phyloP scores from a whole-genome alignment of 2,888 invertebrate genomes.

The Cheilosia pagana region DNA sequence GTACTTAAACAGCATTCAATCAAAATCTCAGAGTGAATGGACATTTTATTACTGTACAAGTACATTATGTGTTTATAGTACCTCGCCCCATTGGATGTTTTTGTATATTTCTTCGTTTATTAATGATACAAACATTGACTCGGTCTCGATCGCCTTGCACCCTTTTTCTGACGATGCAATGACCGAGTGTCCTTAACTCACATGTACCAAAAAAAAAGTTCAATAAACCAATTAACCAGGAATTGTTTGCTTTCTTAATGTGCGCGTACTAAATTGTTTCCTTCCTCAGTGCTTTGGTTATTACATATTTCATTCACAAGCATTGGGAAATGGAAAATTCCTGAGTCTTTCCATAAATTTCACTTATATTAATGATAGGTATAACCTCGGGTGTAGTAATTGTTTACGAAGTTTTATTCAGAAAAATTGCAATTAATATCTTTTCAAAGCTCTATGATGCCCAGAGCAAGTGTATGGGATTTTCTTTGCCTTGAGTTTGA shows the following conservation, averaged over 20 bases:
- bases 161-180: neutral
- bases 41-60: slow-evolving; percentile 20
- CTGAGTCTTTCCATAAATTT: neutral
- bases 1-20: neutral
- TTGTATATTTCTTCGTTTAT: slow-evolving; percentile 17
- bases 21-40: slow-evolving; percentile 6
- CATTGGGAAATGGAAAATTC: neutral
- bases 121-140: slow-evolving; percentile 17
- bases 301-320: neutral
- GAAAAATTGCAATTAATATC: neutral
- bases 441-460: neutral
- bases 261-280: neutral
- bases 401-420: neutral
- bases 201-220: slow-evolving; percentile 23
- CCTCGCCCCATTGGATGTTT: neutral
- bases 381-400: neutral
- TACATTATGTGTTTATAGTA: neutral
- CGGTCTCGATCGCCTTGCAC: neutral
- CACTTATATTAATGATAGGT: neutral
- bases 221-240: slow-evolving; percentile 31
- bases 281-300: neutral
- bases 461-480: no score
- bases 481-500: no score
- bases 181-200: neutral
- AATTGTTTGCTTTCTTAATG: neutral